Base-by-base conservation (phyloP, 2,888 invertebrate species). In the Epirrhoe tristata region DNA sequence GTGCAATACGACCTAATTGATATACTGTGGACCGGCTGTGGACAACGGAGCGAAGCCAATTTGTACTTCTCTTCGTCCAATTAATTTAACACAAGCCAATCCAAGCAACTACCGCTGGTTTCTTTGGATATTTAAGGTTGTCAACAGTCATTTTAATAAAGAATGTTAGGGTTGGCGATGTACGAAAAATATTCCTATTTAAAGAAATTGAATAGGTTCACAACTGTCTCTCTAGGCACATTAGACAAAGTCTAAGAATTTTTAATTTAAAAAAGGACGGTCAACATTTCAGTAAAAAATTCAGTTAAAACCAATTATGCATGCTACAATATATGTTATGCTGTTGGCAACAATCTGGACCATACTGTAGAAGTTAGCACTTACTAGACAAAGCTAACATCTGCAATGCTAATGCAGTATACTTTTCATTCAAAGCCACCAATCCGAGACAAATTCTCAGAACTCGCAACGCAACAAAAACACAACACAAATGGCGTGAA, bases 1-100 rank as follows among this genome's bases (percentile, higher is more conserved):
- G 80, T 79, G 81, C 82, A 81, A 82, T 83, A 80, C 80, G 81
- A 81, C 81, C 83, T 87, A 90, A 89, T 90, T 89, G 88, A 86
- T 85, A 82, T 81, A 86, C 83, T 83, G 83, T 82, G 79, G 78
- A 79, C 65, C 56, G 58, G 52, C 63, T 56, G 39, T 58, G 65
- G 61, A 66, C 64, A 61, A 62, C 75, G 78, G 79, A 78, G 73
- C 80, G 75, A 70, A 81, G 81, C 76, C 81, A 84, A 85, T 81
- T 81, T 81, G 82, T 81, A 79, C 76, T 79, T 79, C 76, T 80
- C 82, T 83, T 81, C 78, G 77, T 83, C 80, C 85, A 88, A 88
- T 89, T 88, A 89, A 85, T 84, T 79, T 79, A 81, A 82, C 77
- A 80, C 83, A 82, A 80, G 84, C 80, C 81, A 78, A 81, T 79